Conservation (phyloP, 2,888 invertebrate genomes). For the Cheilosia impressa region DNA sequence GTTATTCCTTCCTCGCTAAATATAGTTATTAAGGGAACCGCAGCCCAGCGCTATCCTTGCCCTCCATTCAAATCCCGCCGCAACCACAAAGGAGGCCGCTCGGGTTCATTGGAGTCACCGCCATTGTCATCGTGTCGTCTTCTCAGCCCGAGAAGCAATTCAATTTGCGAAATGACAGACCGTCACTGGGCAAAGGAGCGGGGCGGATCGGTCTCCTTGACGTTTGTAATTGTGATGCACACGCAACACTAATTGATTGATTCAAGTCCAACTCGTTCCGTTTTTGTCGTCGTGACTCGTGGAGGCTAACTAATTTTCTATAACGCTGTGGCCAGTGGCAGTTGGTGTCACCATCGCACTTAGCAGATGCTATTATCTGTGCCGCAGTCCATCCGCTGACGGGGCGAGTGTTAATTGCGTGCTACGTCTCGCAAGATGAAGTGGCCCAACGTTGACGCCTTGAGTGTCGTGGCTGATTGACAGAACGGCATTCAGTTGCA, state of each 20-base stretch:
- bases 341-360: slow-evolving; percentile 30
- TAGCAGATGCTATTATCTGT: slow-evolving; percentile 1
- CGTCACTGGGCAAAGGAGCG: neutral
- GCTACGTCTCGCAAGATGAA: slow-evolving; percentile 41
- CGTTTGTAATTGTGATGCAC: slow-evolving; percentile 60
- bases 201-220: slow-evolving; percentile 1
- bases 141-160: slow-evolving; percentile 36
- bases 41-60: slow-evolving; percentile 36
- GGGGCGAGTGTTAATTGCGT: slow-evolving; percentile 52
- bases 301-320: slow-evolving; percentile 17
- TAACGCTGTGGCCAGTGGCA: slow-evolving; percentile 5
- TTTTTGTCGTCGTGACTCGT: slow-evolving; percentile 13
- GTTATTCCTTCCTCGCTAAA: slow-evolving; percentile 43
- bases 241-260: slow-evolving; percentile 61
- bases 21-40: slow-evolving; percentile 66
- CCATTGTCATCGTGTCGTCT: slow-evolving; percentile 21
- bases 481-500: slow-evolving; percentile 49
- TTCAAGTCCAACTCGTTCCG: slow-evolving; percentile 35
- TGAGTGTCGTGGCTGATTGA: slow-evolving; percentile 54
- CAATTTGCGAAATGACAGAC: slow-evolving; percentile 61
- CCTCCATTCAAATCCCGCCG: slow-evolving; percentile 53
- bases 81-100: slow-evolving; percentile 67
- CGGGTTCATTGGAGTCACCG: slow-evolving; percentile 46
- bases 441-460: slow-evolving; percentile 51
- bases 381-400: neutral